Percentiles rank a stretch among this genome's conserved stretches.
These are phyloP conservation scores for Odontomyia ornata DNA, from an alignment of 2,888 invertebrate species.

Conservation along the genomic window DNA sequence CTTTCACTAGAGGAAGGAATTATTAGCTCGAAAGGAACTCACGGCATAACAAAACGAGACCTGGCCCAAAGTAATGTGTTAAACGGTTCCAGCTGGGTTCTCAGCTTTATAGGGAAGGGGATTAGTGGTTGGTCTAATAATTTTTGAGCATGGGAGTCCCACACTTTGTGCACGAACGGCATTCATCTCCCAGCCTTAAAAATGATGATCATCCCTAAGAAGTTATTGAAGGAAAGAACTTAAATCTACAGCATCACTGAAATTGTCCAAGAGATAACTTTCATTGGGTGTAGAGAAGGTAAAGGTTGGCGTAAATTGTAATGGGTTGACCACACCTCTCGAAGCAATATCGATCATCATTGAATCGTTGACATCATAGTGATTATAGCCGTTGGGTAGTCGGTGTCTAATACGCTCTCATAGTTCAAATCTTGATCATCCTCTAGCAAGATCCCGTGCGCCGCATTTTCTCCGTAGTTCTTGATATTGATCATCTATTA, in stretches of 20 bases:
- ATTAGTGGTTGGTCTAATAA: no score
- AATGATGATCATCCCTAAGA: conserved; percentile 68
- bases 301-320: conserved; percentile 83
- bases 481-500: no score
- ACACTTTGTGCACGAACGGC: no score
- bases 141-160: no score
- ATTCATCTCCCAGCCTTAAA: no score
- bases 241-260: conserved; percentile 83
- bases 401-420: conserved; percentile 75
- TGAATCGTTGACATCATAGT: conserved; percentile 75
- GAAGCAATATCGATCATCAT: conserved; percentile 84
- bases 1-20: no score
- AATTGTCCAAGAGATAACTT: conserved; percentile 77
- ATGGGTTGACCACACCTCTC: conserved; percentile 74
- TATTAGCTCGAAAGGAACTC: no score
- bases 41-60: no score
- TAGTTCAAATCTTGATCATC: conserved; percentile 83
- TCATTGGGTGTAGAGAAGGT: conserved; percentile 83
- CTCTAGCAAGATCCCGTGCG: conserved; percentile 81
- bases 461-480: no score
- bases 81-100: no score
- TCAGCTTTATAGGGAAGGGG: no score
- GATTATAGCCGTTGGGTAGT: conserved; percentile 67
- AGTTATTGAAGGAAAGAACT: conserved; percentile 77
- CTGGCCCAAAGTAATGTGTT: no score